A percentile compares a stretch with the other conserved stretches of the same genome.
Conservation (phyloP, 2,888 invertebrate species). For the Philopedon plagiatum region DNA sequence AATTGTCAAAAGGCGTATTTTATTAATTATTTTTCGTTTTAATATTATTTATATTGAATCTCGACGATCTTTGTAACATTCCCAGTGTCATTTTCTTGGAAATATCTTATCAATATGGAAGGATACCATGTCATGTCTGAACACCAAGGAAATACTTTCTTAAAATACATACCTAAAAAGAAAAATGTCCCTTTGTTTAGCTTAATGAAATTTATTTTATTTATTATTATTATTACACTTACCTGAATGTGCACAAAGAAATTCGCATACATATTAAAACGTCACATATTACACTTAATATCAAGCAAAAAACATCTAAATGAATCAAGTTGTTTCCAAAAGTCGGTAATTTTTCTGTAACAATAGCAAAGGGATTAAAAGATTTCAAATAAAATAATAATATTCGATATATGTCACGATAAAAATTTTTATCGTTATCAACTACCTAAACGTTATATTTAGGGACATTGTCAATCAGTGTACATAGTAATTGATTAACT, state of each 20-base stretch:
- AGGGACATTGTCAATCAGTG: constrained; percentile 24
- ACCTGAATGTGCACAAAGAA: background rate
- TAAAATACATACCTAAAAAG: no score
- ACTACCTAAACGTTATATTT: background rate
- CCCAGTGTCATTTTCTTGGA: no score
- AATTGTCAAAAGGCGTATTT: no score
- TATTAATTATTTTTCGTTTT: no score
- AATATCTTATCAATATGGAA: no score
- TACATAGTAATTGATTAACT: background rate
- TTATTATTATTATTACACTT: background rate
- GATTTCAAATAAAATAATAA: constrained; percentile 24
- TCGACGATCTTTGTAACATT: no score
- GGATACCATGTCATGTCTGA: no score
- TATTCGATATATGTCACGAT: constrained; percentile 9
- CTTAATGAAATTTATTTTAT: no score
- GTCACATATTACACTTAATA: constrained; percentile 2
- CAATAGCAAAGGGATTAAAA: constrained; percentile 35
- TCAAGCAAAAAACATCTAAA: background rate
- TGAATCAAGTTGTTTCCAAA: background rate
- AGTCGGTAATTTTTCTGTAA: constrained; percentile 11
- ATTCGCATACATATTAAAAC: background rate
- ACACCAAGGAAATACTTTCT: no score
- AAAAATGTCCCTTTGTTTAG: no score
- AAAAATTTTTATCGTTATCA: background rate
- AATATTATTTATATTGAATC: no score